phyloP scores from a whole-genome alignment of 2,888 invertebrate species.

The Spilarctia lutea region DNA sequence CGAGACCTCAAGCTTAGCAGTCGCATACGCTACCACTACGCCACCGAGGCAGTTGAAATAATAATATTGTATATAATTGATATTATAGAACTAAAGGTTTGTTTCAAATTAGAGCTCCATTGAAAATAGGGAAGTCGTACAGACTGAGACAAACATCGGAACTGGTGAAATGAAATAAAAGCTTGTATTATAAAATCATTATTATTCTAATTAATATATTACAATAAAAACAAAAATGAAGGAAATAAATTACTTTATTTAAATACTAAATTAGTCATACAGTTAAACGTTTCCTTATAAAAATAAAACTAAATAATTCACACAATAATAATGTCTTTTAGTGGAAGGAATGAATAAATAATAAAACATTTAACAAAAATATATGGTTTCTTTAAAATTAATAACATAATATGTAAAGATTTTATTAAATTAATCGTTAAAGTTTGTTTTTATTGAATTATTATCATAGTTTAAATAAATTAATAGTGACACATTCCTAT shows the following conservation, averaged over 20 bases:
- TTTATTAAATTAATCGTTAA: conserved; percentile 5
- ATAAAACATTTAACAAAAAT: conserved; percentile 46
- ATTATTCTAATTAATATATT: background rate
- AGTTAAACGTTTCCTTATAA: conserved; percentile 52
- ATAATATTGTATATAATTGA: too few relatives aligned
- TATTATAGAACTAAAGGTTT: too few relatives aligned
- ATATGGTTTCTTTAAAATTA: conserved; percentile 2
- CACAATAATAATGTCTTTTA: conserved; percentile 74
- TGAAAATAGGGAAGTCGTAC: too few relatives aligned
- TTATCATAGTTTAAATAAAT: background rate
- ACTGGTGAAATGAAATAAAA: too few relatives aligned
- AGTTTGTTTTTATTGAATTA: too few relatives aligned
- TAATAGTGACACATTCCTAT: background rate
- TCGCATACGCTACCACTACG: too few relatives aligned
- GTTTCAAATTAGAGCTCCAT: too few relatives aligned
- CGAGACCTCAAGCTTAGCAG: too few relatives aligned
- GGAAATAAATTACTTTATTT: conserved; percentile 41
- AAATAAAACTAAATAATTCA: conserved; percentile 64
- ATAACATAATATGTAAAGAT: conserved; percentile 9
- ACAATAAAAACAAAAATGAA: conserved; percentile 2
- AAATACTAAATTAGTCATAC: conserved; percentile 50
- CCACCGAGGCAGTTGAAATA: too few relatives aligned
- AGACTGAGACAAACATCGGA: too few relatives aligned
- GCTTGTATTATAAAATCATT: too few relatives aligned
- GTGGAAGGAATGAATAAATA: conserved; percentile 77